These are phyloP conservation scores for Leptinotarsa tumamoca DNA, from an alignment of 2,888 invertebrate genomes.

Conservation along the genomic window DNA sequence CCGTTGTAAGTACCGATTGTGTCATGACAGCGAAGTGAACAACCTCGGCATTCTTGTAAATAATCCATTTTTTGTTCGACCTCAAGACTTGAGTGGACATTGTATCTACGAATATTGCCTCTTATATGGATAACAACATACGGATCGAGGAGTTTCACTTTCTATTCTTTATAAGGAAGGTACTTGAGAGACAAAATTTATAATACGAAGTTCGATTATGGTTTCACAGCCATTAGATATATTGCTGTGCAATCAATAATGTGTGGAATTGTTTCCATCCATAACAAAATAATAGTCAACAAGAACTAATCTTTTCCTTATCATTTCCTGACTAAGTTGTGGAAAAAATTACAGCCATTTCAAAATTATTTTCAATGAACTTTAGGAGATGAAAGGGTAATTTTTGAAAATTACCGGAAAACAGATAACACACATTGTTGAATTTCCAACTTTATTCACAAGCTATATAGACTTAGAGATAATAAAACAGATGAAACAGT, in stretches of 20 bases:
- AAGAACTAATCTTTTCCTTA: no score
- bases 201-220: neutral
- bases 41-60: conserved; percentile 10
- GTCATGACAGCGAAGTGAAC: conserved; percentile 4
- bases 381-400: no score
- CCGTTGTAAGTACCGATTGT: conserved; percentile 17
- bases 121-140: neutral
- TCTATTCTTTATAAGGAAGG: neutral
- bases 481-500: no score
- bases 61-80: conserved; percentile 14
- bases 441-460: no score
- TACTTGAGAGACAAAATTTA: neutral
- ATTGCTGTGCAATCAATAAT: neutral
- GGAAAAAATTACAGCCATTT: no score
- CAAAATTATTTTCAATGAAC: no score
- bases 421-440: no score
- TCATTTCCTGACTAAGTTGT: no score
- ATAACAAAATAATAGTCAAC: neutral
- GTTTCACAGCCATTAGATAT: neutral
- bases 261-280: neutral
- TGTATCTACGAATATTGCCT: neutral
- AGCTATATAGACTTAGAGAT: no score
- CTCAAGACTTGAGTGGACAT: conserved; percentile 8
- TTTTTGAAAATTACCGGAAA: no score
- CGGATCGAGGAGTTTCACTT: conserved; percentile 12